Percentiles rank a stretch among this genome's conserved stretches.
phyloP scores from a whole-genome alignment of 2,888 invertebrate species.

The Parelbella ahira region DNA sequence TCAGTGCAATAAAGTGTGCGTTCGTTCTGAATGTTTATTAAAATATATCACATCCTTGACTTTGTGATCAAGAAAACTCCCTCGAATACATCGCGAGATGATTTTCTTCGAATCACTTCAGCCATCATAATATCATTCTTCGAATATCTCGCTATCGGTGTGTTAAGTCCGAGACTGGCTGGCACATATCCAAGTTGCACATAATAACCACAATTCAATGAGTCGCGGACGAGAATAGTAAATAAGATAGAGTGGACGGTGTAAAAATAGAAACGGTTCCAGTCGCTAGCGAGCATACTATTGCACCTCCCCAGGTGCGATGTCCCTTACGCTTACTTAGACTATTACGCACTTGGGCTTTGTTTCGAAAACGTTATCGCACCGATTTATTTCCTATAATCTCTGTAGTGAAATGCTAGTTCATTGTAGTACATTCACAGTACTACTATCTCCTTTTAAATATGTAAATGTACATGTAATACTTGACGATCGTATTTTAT shows the following conservation, averaged over 20 bases:
- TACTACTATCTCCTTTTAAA: too few species aligned
- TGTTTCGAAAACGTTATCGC: conserved; percentile 12
- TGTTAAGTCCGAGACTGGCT: conserved; percentile 65
- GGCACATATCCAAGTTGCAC: conserved; percentile 78
- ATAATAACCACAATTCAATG: conserved; percentile 81
- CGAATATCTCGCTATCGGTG: conserved; percentile 72
- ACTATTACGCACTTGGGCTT: conserved; percentile 13
- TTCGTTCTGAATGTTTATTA: conserved; percentile 7
- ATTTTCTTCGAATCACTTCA: conserved; percentile 55
- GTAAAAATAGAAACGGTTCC: conserved; percentile 77
- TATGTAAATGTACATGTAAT: too few species aligned
- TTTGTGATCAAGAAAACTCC: conserved; percentile 43
- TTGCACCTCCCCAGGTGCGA: conserved; percentile 75
- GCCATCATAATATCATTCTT: conserved; percentile 60
- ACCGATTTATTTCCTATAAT: too few species aligned
- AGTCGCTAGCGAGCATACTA: conserved; percentile 66
- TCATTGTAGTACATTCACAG: too few species aligned
- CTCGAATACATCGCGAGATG: conserved; percentile 37
- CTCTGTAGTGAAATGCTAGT: too few species aligned
- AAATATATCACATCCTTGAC: conserved; percentile 44
- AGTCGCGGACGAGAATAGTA: conserved; percentile 80
- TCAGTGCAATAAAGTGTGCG: neutral
- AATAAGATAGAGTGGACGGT: conserved; percentile 77
- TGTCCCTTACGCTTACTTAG: conserved; percentile 46
- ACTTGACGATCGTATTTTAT: too few species aligned